Base-by-base conservation (phyloP, 2,888 invertebrate genomes). In the Liopterus haemorrhoidalis region DNA sequence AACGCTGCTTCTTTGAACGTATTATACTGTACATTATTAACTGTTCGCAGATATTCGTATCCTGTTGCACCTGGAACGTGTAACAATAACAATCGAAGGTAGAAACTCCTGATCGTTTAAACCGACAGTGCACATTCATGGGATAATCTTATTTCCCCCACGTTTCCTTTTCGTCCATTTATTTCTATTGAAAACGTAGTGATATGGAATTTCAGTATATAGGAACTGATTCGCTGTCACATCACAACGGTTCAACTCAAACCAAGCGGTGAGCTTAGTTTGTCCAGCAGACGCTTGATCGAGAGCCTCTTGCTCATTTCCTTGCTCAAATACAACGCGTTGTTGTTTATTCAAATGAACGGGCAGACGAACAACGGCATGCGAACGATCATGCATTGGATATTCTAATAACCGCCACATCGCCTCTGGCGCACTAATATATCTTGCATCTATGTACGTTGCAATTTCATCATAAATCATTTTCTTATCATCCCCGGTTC, bases 371-470 rank as follows among this genome's bases (percentile, higher is more conserved):
- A 50, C 46, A 6, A 67, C 52, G 1, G 57, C 30, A 51, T 67
- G 65, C 1, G 59, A 58, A 21, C 57, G 49, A 28, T 48, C 52
- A 36, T 50, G 51, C 55, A 52, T 44, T 14, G 35, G 18, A 16
- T 46, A 61, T 52, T 54, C 52, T 38, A 59, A 56, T 15, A 65
- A 51, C 19, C 61, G 41, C 63, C 64, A 67, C n/a, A 52, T 48
- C 4, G 62, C 64, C 53, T 67, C 64, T 40, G 54, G 58, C n/a
- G 57, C 53, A 37, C 57, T 57, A 4, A 66, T 57, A 52, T 63
- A 66, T 30, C 63, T 51, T 1, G 59, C 51, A 49, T 65, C 57
- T 1, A 62, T 11, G 48, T 52, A 62, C 9, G 48, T 49, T 14
- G 45, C 43, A 4, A 64, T 51, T 55, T 67, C 63, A 49, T 65